Percentiles rank a stretch among this genome's conserved stretches.
These are phyloP conservation scores for Trachurus trachurus DNA, from an alignment of 2,797 vertebrate genomes.

Conservation along the genomic window DNA sequence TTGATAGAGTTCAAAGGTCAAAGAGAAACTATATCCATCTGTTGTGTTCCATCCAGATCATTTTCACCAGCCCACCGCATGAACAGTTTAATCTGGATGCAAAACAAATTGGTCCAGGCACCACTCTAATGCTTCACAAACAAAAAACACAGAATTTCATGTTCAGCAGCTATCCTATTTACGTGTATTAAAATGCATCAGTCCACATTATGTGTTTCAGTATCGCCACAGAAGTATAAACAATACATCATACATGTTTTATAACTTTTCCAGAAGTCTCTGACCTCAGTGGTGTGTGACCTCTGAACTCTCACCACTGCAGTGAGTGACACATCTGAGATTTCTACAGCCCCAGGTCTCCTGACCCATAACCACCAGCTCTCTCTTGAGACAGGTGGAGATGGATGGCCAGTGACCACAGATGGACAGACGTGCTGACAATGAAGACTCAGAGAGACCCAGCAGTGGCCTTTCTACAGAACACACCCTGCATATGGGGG, in stretches of 20 bases:
- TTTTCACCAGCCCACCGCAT: slow-evolving; percentile 15
- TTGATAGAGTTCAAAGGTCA: slow-evolving; percentile 70
- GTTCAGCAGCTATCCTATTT: no score
- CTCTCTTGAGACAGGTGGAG: slow-evolving; percentile 35
- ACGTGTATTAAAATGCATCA: not conserved
- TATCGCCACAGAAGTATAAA: not conserved
- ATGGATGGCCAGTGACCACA: slow-evolving; percentile 40
- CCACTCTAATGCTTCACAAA: not conserved
- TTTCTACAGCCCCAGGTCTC: slow-evolving; percentile 35
- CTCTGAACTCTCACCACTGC: slow-evolving; percentile 37
- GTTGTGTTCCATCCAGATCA: slow-evolving; percentile 34
- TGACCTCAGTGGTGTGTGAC: slow-evolving; percentile 17
- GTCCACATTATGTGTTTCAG: not conserved
- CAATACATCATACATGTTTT: slow-evolving; percentile 6
- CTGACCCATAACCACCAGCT: slow-evolving; percentile 36
- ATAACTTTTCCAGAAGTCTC: slow-evolving; percentile 1
- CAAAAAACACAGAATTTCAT: no score
- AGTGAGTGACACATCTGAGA: slow-evolving; percentile 49
- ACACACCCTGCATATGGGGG: not conserved
- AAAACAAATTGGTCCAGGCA: not conserved
- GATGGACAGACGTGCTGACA: slow-evolving; percentile 34
- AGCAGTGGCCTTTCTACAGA: not conserved
- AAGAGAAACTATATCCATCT: slow-evolving; percentile 59
- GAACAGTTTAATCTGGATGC: slow-evolving; percentile 15
- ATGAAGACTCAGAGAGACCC: slow-evolving; percentile 4